Evolutionary conservation across 2,888 invertebrate genomes (phyloP).

Genomic region (Halocaridina rubra): DNA sequence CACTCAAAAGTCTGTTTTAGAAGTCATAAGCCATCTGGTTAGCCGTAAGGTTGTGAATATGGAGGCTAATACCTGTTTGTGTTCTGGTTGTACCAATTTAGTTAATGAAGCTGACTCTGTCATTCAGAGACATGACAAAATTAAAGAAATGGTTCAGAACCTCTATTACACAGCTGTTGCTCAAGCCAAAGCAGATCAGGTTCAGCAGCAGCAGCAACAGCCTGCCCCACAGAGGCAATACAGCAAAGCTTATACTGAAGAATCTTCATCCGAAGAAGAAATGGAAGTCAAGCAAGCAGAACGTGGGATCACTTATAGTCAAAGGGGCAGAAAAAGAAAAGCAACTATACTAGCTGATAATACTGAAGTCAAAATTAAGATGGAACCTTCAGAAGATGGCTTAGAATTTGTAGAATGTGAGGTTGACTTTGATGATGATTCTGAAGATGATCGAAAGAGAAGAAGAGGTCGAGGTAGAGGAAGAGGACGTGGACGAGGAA

Average conservation of each 20-base stretch:
- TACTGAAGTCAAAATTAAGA: constrained; percentile 55
- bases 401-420: constrained; percentile 56
- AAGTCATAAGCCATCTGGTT: constrained; percentile 53
- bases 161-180: constrained; percentile 48
- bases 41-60: constrained; percentile 56
- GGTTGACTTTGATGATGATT: constrained; percentile 56
- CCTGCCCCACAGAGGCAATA: not conserved
- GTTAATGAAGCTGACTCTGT: constrained; percentile 63
- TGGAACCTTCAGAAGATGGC: constrained; percentile 53
- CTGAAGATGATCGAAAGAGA: constrained; percentile 57
- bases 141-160: constrained; percentile 44
- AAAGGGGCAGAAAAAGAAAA: constrained; percentile 60
- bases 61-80: constrained; percentile 54
- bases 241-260: not conserved
- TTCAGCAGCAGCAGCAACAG: constrained; percentile 36
- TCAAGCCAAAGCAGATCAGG: constrained; percentile 44
- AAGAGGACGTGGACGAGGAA: constrained; percentile 55
- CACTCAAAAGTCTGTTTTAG: constrained; percentile 62
- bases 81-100: constrained; percentile 58
- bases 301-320: constrained; percentile 52
- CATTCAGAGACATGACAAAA: constrained; percentile 54
- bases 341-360: constrained; percentile 45
- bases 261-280: constrained; percentile 45
- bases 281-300: constrained; percentile 39
- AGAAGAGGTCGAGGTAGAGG: constrained; percentile 33